A percentile compares a stretch with the other conserved stretches of the same genome.
phyloP scores from a whole-genome alignment of 1,140 invertebrate species.

The Lysiphlebus fabarum region DNA sequence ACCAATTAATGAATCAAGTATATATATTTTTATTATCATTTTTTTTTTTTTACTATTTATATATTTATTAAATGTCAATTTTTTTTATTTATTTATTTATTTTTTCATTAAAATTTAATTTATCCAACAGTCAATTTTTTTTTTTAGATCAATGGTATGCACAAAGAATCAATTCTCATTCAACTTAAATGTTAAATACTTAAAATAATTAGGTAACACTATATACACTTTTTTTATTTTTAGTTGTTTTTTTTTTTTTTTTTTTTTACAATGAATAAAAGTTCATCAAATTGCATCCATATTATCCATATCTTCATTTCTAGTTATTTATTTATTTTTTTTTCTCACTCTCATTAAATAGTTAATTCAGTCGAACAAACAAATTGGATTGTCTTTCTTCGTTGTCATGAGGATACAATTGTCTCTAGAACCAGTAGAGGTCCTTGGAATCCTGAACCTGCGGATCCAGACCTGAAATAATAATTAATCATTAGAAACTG shows the following conservation, averaged over 20 bases:
- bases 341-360: constrained; percentile 7
- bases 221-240: constrained; percentile 35
- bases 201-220: constrained; percentile 47
- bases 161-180: constrained; percentile 25
- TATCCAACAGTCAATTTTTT: background rate
- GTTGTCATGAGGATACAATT: constrained; percentile 9
- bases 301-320: background rate
- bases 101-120: background rate
- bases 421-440: constrained; percentile 45
- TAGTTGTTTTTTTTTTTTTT: constrained; percentile 7
- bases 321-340: constrained; percentile 1
- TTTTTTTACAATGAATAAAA: constrained; percentile 12
- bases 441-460: constrained; percentile 47
- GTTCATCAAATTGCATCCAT: constrained; percentile 6
- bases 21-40: no score
- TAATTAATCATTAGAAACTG: constrained; percentile 5
- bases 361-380: constrained; percentile 16
- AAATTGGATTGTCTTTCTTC: constrained; percentile 17
- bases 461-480: constrained; percentile 44
- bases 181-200: constrained; percentile 27
- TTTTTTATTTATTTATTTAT: no score
- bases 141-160: constrained; percentile 37
- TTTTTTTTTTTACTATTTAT: no score
- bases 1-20: no score
- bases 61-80: no score